Evolutionary conservation across 2,797 vertebrate species (phyloP).

Genomic region (Nyctibius grandis): DNA sequence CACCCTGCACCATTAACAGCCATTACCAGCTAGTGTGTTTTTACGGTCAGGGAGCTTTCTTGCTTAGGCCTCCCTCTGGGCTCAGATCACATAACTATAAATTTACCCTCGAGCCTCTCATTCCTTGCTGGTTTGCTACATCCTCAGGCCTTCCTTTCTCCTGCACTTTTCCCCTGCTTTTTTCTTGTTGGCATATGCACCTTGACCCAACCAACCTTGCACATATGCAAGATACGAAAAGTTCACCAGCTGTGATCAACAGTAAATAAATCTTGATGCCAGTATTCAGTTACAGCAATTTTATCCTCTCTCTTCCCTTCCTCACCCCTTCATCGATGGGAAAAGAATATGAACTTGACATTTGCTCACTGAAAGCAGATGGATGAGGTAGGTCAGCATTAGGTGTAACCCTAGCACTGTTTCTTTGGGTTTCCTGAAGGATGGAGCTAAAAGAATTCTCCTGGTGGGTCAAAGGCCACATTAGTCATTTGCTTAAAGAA

Average conservation of each 20-base stretch:
- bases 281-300: constrained; percentile 64
- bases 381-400: constrained; percentile 51
- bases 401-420: constrained; percentile 40
- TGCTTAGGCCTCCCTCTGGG: constrained; percentile 73
- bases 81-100: constrained; percentile 59
- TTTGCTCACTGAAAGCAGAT: constrained; percentile 64
- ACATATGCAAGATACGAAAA: constrained; percentile 70
- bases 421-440: constrained; percentile 60
- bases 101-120: constrained; percentile 75
- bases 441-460: constrained; percentile 48
- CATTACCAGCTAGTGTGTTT: constrained; percentile 78
- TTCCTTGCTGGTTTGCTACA: constrained; percentile 52
- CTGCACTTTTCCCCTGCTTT: constrained; percentile 30
- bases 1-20: constrained; percentile 75
- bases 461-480: constrained; percentile 51
- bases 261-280: constrained; percentile 69
- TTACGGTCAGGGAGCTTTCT: constrained; percentile 81
- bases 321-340: constrained; percentile 32
- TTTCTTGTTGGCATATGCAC: constrained; percentile 59
- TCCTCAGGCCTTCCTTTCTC: constrained; percentile 53
- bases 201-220: constrained; percentile 66
- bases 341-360: constrained; percentile 67
- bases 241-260: constrained; percentile 65
- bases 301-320: constrained; percentile 41
- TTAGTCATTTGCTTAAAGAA: constrained; percentile 68